Evolutionary conservation across 2,888 invertebrate genomes (phyloP), one percentile per base, ranked within the genome.

Genomic region (Tachystola acroxantha): DNA sequence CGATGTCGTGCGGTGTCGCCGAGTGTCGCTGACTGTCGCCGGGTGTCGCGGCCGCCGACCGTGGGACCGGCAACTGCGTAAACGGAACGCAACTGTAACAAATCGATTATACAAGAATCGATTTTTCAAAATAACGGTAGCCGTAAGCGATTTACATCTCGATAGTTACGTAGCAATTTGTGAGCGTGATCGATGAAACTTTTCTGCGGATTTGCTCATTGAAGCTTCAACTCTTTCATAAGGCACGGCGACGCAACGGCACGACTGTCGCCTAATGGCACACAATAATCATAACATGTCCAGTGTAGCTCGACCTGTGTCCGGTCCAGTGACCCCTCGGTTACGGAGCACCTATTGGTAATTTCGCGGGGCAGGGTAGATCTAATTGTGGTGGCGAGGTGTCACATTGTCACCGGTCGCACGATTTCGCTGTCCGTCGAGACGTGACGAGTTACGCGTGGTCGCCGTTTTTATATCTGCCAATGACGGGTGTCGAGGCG

Each of bases 401-500:
- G 80, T 82, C 81, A 84, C 77, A 84, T 85, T 85, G 85, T 85
- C 82, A 73, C 73, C 76, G 68, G 71, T 66, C 71, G 76, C 84
- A 82, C 84, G 84, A 84, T 82, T 79, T 81, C 80, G 66, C 80
- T 79, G 82, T 74, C 81, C 82, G 74, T 57, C 75, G 67, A 75
- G 71, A 81, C 82, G 85, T 84, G 85, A 85, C 84, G 72, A 75
- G 84, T 77, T 82, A 85, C 85, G 85, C 84, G 84, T 81, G 79
- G 80, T 76, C 73, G 79, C 74, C 75, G 82, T 85, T 85, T 86
- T 85, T 85, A 85, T 85, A 84, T 86, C 85, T 86, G 85, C 85
- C 85, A 86, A 86, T 86, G 85, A 84, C 84, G 77, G 73, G 80
- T 81, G 81, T 73, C 73, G 84, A 84, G 85, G 85, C 85, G 85